A percentile compares a stretch with the other conserved stretches of the same genome.
Conservation (phyloP, 2,888 invertebrate genomes). For the Andrena bucephala region DNA sequence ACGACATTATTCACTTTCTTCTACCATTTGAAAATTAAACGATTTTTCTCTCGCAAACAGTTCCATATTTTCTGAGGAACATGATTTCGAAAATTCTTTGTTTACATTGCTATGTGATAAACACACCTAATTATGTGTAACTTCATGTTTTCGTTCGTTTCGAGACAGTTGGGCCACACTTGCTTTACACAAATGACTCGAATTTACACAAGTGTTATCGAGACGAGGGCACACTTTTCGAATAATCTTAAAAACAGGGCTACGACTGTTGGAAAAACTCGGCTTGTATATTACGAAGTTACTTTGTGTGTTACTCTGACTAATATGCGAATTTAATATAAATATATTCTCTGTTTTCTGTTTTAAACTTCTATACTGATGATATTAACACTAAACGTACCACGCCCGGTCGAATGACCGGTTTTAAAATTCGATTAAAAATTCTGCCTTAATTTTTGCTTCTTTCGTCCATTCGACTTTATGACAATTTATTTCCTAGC, state of each 20-base stretch:
- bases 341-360: not conserved
- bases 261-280: slow-evolving; percentile 31
- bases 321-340: not conserved
- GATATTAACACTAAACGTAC: too few species aligned
- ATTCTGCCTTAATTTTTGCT: too few species aligned
- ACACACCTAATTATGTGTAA: slow-evolving; percentile 4
- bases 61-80: not conserved
- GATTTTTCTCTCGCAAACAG: too few species aligned
- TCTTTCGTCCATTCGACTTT: too few species aligned
- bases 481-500: too few species aligned
- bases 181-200: slow-evolving; percentile 58
- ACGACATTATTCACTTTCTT: too few species aligned
- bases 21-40: too few species aligned
- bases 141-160: slow-evolving; percentile 35
- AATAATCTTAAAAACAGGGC: slow-evolving; percentile 39
- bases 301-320: not conserved
- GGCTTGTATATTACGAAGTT: not conserved
- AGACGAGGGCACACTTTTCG: slow-evolving; percentile 25
- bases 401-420: too few species aligned
- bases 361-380: too few species aligned
- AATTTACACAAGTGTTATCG: slow-evolving; percentile 68
- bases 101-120: not conserved
- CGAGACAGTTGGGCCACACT: slow-evolving; percentile 47
- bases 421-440: too few species aligned
- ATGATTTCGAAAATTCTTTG: not conserved